phyloP scores from a whole-genome alignment of 2,888 invertebrate genomes.

The Amaurobius ferox region DNA sequence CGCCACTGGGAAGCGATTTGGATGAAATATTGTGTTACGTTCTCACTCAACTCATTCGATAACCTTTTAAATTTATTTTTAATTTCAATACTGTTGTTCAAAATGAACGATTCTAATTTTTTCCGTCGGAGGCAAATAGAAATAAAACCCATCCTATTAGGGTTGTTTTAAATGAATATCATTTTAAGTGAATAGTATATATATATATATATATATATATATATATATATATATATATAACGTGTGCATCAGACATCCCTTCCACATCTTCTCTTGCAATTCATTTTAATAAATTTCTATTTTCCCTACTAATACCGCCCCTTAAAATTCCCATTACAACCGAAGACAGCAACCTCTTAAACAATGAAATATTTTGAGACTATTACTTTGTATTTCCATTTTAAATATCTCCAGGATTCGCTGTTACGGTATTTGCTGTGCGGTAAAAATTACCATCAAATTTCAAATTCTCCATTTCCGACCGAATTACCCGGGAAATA shows the following conservation, averaged over 20 bases:
- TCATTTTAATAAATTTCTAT: background rate
- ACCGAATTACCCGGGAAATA: conserved; percentile 45
- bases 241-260: too few species aligned
- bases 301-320: background rate
- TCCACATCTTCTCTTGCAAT: background rate
- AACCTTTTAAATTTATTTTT: too few species aligned
- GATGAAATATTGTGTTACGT: too few species aligned
- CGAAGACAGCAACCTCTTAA: conserved; percentile 1
- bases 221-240: too few species aligned
- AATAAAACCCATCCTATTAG: conserved; percentile 6
- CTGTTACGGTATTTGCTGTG: background rate
- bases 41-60: too few species aligned
- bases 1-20: too few species aligned
- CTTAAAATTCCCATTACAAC: conserved; percentile 50
- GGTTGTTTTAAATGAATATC: too few species aligned
- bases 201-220: too few species aligned
- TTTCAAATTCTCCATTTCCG: conserved; percentile 27
- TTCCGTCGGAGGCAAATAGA: background rate
- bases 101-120: too few species aligned
- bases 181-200: too few species aligned
- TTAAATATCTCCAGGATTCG: conserved; percentile 22
- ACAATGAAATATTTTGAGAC: conserved; percentile 48
- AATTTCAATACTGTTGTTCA: too few species aligned
- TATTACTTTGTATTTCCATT: conserved; percentile 53
- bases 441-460: conserved; percentile 47